Percentiles rank a stretch among this genome's conserved stretches.
These are phyloP conservation scores for Hirtodrosophila histrioides DNA, from an alignment of 2,888 invertebrate species.

Conservation along the genomic window DNA sequence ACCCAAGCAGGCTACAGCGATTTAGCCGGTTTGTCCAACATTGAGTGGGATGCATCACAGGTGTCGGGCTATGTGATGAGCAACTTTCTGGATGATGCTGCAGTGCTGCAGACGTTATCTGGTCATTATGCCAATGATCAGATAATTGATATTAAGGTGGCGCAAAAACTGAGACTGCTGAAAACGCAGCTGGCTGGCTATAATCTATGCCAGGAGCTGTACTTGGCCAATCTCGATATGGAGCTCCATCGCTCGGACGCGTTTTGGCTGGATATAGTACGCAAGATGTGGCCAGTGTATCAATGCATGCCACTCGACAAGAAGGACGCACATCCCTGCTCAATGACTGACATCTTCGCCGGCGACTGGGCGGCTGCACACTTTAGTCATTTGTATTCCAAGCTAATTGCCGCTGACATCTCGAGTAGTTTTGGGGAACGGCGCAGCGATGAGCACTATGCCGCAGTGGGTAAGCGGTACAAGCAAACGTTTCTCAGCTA, in stretches of 20 bases:
- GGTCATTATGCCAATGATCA: conserved; percentile 91
- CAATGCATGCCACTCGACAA: conserved; percentile 90
- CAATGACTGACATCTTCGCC: conserved; percentile 92
- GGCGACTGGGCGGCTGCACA: conserved; percentile 94
- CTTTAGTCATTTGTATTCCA: conserved; percentile 93
- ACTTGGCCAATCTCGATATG: conserved; percentile 92
- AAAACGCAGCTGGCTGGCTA: conserved; percentile 91
- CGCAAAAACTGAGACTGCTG: conserved; percentile 87
- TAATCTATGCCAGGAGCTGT: conserved; percentile 92
- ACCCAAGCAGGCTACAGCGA: conserved; percentile 93
- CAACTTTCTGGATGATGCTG: conserved; percentile 90
- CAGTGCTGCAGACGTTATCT: conserved; percentile 87
- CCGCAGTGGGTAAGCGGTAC: conserved; percentile 88
- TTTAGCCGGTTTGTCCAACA: conserved; percentile 92
- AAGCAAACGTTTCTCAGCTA: conserved; percentile 92
- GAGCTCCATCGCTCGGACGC: conserved; percentile 90
- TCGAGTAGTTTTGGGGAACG: conserved; percentile 91
- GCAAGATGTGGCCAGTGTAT: conserved; percentile 92
- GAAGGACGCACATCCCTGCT: conserved; percentile 93
- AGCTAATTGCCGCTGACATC: conserved; percentile 95
- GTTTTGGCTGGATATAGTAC: conserved; percentile 93
- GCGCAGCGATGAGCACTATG: conserved; percentile 75
- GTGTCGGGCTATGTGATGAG: conserved; percentile 93
- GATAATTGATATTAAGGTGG: conserved; percentile 87
- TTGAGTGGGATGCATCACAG: conserved; percentile 97